Evolutionary conservation across 2,113 vertebrate species (phyloP), one percentile per base, ranked within the genome.

Genomic region (Petrocephalus microphthalmus): DNA sequence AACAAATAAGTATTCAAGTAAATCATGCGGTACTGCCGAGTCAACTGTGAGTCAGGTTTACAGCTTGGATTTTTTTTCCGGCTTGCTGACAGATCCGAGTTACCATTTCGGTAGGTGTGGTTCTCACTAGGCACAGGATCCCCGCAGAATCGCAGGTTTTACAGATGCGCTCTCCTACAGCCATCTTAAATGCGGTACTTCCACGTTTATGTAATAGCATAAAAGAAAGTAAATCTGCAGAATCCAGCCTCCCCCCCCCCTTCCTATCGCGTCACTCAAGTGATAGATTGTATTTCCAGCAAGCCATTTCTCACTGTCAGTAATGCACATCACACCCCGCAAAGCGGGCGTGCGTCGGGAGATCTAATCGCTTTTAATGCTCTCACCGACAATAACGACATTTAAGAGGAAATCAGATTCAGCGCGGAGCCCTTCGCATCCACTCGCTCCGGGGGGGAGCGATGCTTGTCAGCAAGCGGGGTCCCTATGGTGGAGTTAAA

Each of bases 291-390:
- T 82, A 91, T 94, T 94, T 94, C 93, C 93, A 86, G 22, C 89
- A 25, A 89, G 89, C 89, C 91, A 93, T 94, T 93, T 92, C 92
- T 93, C 92, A 92, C 90, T 92, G 92, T 93, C 92, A 93, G 91
- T 94, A 92, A 94, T 92, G 93, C 91, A 92, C 91, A 90, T 90
- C 90, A 91, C 90, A 87, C 53, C 78, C 78, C 47, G 64, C 29
- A 83, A 49, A 64, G 83, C 15, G 88, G 56, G 71, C 71, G 33
- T 25, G 84, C 47, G 49, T 15, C 60, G 19, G 82, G 84, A 78
- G 88, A 64, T 25, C 29, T 67, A 67, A 85, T 89, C 57, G 56
- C 47, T 87, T 29, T 45, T 42, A 89, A 81, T 86, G 83, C 67
- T 56, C 81, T 67, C 85, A 82, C 47, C 51, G 54, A 64, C 57